Base-by-base conservation (phyloP, 1,140 invertebrate genomes). In the Oryzaephilus surinamensis region DNA sequence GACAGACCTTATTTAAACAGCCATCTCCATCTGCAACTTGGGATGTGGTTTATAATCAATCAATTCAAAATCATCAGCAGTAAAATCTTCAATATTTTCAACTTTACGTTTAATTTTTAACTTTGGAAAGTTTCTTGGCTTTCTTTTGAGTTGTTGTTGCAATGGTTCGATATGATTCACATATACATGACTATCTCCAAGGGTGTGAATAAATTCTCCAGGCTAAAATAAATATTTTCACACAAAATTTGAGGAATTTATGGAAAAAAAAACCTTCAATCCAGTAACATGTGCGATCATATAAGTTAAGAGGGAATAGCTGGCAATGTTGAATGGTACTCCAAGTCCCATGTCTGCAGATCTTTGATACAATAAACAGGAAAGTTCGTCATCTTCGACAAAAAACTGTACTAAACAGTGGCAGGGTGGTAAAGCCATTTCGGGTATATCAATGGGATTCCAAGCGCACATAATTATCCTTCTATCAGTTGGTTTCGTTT, bases 281-380 rank as follows among this genome's bases (percentile, higher is more conserved):
- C 76, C 77, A 16, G 91, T 95, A 6, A 98, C 74, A 63, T 97
- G 87, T 33, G 95, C 95, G 49, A 99, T 85, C 90, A 99, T 97
- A 50, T 84, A 82, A 7, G 90, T 97, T 0, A 99, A 68, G 4
- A 99, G 58, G 1, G 94, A 78, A 69, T 99, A 99, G 43, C 91
- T 97, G 11, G 96, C 95, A 54, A 99, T 96, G 61, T 99, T 99
- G 59, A 99, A 99, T 12, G 96, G 96, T 2, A 99, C 94, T 13
- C 96, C 96, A 2, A 99, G 67, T 5, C 94, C 94, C 81, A 99
- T 91, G 65, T 99, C 96, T 11, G 90, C 95, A 44, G 93, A 97
- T 54, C 96, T 71, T 67, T 99, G 96, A 62, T 97, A 98, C 41
- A 99, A 62, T 52, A 94, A 82, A 60, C 92, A 97, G 3, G 87